A percentile compares a stretch with the other conserved stretches of the same genome.
Conservation (phyloP, 2,888 invertebrate species). For the Phaonia tiefii region DNA sequence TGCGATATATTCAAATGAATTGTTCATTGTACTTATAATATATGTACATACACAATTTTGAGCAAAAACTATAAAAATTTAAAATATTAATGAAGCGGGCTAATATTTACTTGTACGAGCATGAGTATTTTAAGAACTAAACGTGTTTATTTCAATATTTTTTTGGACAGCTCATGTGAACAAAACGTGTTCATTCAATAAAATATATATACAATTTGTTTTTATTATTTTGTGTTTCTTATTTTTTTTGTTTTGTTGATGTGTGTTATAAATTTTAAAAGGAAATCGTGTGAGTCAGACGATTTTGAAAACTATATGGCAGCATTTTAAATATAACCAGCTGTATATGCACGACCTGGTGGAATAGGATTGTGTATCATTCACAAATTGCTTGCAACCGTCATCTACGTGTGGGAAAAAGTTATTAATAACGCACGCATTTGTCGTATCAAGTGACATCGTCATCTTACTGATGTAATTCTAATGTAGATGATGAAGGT, state of each 20-base stretch:
- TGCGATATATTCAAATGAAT: too few relatives aligned
- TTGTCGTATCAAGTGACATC: too few relatives aligned
- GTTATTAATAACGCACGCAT: too few relatives aligned
- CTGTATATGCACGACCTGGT: not conserved
- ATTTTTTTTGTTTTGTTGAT: not conserved
- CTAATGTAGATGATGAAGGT: too few relatives aligned
- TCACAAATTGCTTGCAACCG: too few relatives aligned
- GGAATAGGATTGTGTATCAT: too few relatives aligned
- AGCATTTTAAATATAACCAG: not conserved
- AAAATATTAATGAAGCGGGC: constrained; percentile 26
- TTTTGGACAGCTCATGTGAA: constrained; percentile 49
- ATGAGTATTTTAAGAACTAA: constrained; percentile 26
- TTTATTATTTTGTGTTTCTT: not conserved
- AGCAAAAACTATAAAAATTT: constrained; percentile 16
- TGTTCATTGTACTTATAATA: not conserved
- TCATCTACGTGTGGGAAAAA: too few relatives aligned
- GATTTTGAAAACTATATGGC: not conserved
- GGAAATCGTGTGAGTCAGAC: constrained; percentile 30
- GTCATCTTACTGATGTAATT: too few relatives aligned
- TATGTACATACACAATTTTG: not conserved
- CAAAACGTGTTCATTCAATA: constrained; percentile 51
- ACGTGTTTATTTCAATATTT: constrained; percentile 51
- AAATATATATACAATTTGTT: constrained; percentile 13
- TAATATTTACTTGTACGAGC: not conserved
- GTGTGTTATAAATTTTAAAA: not conserved